Conservation (phyloP, 2,113 vertebrate species). For the Platysternon megacephalum region DNA sequence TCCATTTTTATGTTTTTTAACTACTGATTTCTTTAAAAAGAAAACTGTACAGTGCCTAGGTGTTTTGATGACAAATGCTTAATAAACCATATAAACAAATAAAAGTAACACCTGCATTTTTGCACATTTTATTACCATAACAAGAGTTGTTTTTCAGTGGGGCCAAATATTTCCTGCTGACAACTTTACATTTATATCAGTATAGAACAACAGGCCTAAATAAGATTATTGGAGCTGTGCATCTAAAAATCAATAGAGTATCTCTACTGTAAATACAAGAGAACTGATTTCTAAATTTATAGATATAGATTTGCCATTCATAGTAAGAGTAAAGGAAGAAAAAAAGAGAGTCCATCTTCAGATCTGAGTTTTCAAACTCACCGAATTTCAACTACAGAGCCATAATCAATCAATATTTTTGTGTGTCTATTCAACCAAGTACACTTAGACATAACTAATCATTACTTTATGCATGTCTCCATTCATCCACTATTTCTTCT, state of each 20-base stretch:
- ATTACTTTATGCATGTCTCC: not conserved
- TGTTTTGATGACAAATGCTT: not conserved
- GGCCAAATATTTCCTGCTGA: not conserved
- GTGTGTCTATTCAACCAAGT: not conserved
- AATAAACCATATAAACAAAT: not conserved
- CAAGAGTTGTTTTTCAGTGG: not conserved
- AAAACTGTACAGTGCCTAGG: not conserved
- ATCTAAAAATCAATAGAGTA: not conserved
- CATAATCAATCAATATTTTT: not conserved
- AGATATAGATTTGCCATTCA: not conserved
- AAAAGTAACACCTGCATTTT: not conserved
- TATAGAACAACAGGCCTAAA: accelerated
- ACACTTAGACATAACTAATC: not conserved
- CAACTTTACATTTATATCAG: not conserved
- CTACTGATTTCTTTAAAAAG: not conserved
- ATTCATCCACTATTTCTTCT: not conserved
- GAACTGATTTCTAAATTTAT: not conserved
- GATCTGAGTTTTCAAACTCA: not conserved
- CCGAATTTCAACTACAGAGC: not conserved
- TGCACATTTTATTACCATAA: not conserved
- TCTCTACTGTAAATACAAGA: accelerated
- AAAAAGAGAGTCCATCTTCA: not conserved
- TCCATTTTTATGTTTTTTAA: not conserved
- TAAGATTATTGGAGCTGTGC: not conserved
- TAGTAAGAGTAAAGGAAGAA: accelerated